These are phyloP conservation scores for Siderastrea radians DNA, from an alignment of 92 coral and sea anemone species.

Conservation along the genomic window DNA sequence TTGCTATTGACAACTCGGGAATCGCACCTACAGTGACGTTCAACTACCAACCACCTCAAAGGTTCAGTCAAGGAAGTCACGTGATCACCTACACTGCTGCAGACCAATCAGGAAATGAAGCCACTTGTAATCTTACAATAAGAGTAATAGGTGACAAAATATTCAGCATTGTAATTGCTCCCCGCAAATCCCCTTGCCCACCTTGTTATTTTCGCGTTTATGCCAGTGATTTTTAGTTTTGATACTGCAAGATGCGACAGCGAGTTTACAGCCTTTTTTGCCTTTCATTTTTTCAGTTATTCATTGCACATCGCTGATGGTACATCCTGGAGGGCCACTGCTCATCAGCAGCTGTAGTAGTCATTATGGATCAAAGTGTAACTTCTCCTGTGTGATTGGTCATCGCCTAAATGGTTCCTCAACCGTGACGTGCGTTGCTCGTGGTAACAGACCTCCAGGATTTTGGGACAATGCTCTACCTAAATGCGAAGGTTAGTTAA, in stretches of 20 bases:
- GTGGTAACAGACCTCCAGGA: too few species aligned
- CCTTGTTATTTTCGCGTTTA: too few species aligned
- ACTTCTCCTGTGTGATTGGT: conserved; percentile 53
- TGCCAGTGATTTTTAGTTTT: not conserved
- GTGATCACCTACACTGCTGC: conserved; percentile 39
- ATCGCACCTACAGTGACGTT: too few species aligned
- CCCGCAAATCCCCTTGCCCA: too few species aligned
- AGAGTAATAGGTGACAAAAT: not conserved
- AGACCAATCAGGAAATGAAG: conserved; percentile 44
- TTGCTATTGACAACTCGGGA: too few species aligned
- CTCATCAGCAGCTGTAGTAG: conserved; percentile 22
- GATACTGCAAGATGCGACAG: too few species aligned
- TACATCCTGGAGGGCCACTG: conserved; percentile 11
- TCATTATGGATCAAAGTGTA: conserved; percentile 37
- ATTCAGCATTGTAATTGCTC: conserved; percentile 4
- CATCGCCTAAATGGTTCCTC: conserved; percentile 21
- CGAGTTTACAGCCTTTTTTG: too few species aligned
- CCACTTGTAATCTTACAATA: conserved; percentile 32
- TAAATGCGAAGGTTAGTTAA: not conserved
- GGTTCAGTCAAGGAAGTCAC: too few species aligned
- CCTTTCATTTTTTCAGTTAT: not conserved
- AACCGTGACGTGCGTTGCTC: not conserved
- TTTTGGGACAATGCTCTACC: too few species aligned
- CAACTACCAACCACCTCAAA: too few species aligned
- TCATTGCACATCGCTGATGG: conserved; percentile 30